These are phyloP conservation scores for Tympanuchus pallidicinctus DNA, from an alignment of 2,113 vertebrate species.

Conservation along the genomic window DNA sequence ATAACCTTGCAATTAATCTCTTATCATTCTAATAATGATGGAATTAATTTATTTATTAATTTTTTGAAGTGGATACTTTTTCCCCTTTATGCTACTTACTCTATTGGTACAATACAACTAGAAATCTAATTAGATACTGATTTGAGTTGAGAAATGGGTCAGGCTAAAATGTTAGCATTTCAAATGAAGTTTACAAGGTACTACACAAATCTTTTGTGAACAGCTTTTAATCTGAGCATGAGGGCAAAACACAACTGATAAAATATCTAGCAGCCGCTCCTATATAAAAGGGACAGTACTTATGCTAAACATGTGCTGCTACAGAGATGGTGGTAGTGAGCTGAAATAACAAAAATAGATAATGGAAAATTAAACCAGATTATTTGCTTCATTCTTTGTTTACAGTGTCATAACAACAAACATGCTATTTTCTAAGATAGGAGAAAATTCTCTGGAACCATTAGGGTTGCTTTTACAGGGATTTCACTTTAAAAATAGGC, in stretches of 20 bases:
- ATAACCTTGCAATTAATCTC: neutral
- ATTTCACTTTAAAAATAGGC: neutral
- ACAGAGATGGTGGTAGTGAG: neutral
- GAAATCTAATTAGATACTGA: neutral
- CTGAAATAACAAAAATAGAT: neutral
- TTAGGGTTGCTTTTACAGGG: neutral
- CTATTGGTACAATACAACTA: neutral
- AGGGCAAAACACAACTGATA: neutral
- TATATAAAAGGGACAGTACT: neutral
- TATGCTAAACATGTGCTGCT: neutral
- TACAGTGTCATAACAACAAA: neutral
- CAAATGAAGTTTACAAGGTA: neutral
- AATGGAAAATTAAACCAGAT: neutral
- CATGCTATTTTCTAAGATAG: neutral
- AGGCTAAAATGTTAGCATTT: neutral
- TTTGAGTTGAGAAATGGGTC: neutral
- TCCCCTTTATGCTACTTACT: neutral
- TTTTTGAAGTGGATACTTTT: neutral
- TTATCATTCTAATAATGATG: neutral
- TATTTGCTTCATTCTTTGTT: neutral
- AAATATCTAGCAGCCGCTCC: neutral
- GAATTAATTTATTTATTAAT: neutral
- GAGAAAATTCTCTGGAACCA: neutral
- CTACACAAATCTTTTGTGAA: neutral
- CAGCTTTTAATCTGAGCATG: neutral